Base-by-base conservation (phyloP, 2,113 vertebrate genomes). In the Pitta sordida region DNA sequence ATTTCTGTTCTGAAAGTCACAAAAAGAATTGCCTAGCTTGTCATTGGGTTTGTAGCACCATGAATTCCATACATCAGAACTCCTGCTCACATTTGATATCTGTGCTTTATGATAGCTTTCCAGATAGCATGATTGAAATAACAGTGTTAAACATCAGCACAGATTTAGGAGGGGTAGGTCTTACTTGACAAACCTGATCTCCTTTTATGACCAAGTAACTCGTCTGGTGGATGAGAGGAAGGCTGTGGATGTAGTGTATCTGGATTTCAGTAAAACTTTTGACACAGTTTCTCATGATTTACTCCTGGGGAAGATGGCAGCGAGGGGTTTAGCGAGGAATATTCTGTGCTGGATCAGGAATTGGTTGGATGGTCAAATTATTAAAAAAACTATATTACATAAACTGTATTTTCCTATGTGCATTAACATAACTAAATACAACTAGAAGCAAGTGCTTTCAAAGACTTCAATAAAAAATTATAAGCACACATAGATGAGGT, bases 41-140 rank as follows among this genome's bases (percentile, higher is more conserved):
- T 95, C 64, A 69, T 41, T 88, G 88, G 87, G 51, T 77, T 93
- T 89, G 80, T 56, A 95, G 48, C 65, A 84, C 48, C 90, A 94
- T 81, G 71, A 94, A 94, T 96, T 96, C 78, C 81, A 95, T 91
- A 90, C 97, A 90, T 56, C 86, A 92, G 49, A 64, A 60, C 46
- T 80, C 43, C 65, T 84, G 62, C 53, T 79, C 22, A 39, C 27
- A 13, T 92, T 84, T 84, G 64, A 83, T 94, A 86, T 76, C 70
- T 36, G 3, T 83, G 65, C 23, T 92, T 36, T 83, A 24, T 1
- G 3, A 44, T 44, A 84, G 39, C 46, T 81, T 86, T 91, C 23
- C n/a, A 62, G 37, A 44, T 2, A 71, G 19, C 3, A 30, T 44
- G 34, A 70, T 23, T 77, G 46, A 87, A 87, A 76, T 60, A 39